These are phyloP conservation scores for Mesaphorura yosii DNA, from an alignment of 1,140 invertebrate species.

Conservation along the genomic window DNA sequence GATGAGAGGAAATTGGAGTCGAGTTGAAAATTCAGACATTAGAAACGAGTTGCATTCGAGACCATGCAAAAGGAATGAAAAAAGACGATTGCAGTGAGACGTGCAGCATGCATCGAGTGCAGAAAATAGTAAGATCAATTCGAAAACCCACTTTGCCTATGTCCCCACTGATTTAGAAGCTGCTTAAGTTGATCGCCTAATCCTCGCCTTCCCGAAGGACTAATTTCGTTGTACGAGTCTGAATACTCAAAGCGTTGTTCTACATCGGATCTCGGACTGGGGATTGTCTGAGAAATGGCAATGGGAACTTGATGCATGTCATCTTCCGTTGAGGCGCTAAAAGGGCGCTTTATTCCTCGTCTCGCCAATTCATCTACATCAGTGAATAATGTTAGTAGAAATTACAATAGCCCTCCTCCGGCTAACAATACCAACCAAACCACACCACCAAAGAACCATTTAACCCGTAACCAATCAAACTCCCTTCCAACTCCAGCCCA, in stretches of 20 bases:
- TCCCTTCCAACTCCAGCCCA: background rate
- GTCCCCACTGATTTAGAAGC: slow-evolving; percentile 27
- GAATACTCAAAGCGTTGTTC: background rate
- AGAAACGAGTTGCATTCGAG: too few relatives aligned
- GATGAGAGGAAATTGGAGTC: background rate
- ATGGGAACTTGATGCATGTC: slow-evolving; percentile 11
- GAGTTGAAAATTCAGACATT: too few relatives aligned
- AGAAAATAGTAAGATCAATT: background rate
- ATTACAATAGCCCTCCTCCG: background rate
- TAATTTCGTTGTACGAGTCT: background rate
- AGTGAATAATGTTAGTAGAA: background rate
- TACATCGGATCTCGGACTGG: background rate
- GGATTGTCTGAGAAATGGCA: background rate
- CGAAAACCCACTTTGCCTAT: slow-evolving; percentile 11
- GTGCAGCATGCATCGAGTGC: background rate
- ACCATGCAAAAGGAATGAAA: too few relatives aligned
- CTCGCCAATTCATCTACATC: slow-evolving; percentile 24
- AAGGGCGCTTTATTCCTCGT: slow-evolving; percentile 29
- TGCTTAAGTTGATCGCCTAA: slow-evolving; percentile 28
- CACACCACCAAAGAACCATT: background rate
- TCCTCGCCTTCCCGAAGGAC: slow-evolving; percentile 5
- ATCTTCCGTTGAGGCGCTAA: slow-evolving; percentile 29
- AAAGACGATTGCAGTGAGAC: background rate
- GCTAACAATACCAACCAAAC: background rate
- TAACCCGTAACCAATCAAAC: background rate